phyloP scores from a whole-genome alignment of 2,888 invertebrate genomes.

The Drosophila pseudotalamancana region DNA sequence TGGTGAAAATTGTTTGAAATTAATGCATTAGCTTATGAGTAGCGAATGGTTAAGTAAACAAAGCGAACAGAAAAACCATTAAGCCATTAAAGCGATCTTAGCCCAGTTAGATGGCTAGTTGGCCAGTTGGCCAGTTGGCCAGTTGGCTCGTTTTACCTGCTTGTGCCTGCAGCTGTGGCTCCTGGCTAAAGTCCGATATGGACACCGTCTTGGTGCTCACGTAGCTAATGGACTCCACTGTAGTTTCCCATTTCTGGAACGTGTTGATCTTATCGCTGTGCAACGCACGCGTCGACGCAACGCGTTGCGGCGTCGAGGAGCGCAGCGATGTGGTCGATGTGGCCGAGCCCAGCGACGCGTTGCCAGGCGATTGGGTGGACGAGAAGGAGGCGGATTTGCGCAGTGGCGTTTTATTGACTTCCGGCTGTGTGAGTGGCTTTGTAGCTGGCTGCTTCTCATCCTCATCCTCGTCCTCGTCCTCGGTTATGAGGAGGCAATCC shows the following conservation, averaged over 20 bases:
- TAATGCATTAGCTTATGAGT: constrained; percentile 54
- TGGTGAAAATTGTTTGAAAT: constrained; percentile 42
- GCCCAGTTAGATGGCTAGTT: constrained; percentile 9
- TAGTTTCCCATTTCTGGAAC: constrained; percentile 84
- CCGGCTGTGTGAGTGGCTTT: constrained; percentile 16
- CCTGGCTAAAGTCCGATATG: constrained; percentile 69
- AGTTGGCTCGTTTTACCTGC: constrained; percentile 48
- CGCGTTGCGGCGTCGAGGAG: constrained; percentile 63
- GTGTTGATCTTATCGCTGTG: constrained; percentile 83
- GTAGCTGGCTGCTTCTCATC: not conserved
- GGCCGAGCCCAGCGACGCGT: constrained; percentile 74
- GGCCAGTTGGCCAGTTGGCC: not conserved
- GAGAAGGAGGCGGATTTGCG: constrained; percentile 80
- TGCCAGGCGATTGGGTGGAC: constrained; percentile 65
- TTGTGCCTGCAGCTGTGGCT: constrained; percentile 59
- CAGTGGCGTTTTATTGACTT: constrained; percentile 52
- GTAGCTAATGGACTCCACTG: constrained; percentile 83
- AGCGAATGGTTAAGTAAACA: constrained; percentile 51
- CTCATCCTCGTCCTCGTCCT: constrained; percentile 47
- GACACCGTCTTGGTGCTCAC: constrained; percentile 82
- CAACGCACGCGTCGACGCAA: constrained; percentile 62
- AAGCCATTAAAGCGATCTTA: constrained; percentile 19
- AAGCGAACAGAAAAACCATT: constrained; percentile 16
- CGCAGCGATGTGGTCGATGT: constrained; percentile 77
- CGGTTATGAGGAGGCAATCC: constrained; percentile 75